These are phyloP conservation scores for Trissolcus brochymenae DNA, from an alignment of 2,888 invertebrate species.

Conservation along the genomic window DNA sequence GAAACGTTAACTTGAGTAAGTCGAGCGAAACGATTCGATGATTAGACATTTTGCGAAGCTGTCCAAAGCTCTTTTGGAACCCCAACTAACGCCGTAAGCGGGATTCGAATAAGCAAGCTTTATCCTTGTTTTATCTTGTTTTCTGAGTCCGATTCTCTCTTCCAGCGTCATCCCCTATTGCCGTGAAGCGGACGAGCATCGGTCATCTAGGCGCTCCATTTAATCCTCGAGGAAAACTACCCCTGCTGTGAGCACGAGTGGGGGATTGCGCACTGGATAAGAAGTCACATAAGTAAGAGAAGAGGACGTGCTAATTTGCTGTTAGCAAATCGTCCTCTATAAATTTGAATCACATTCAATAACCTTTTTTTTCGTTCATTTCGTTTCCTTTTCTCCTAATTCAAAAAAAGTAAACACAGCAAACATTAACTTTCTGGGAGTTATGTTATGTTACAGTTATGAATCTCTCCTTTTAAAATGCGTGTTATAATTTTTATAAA, in stretches of 20 bases:
- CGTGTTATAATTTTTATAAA: too few species aligned
- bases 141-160: constrained; percentile 63
- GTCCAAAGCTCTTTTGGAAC: constrained; percentile 60
- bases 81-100: constrained; percentile 56
- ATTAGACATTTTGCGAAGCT: constrained; percentile 62
- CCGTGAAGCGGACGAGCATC: constrained; percentile 67
- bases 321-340: constrained; percentile 66
- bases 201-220: constrained; percentile 76
- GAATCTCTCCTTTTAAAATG: too few species aligned
- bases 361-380: background rate
- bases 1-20: constrained; percentile 50
- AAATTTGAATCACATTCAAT: constrained; percentile 7
- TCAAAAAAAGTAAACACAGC: too few species aligned
- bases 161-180: constrained; percentile 56
- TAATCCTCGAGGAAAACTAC: constrained; percentile 73
- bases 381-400: background rate
- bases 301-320: constrained; percentile 72
- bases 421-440: too few species aligned
- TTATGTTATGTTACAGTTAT: too few species aligned
- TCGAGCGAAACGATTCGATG: constrained; percentile 63
- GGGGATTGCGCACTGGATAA: constrained; percentile 71
- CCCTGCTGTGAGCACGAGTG: constrained; percentile 67
- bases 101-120: constrained; percentile 63
- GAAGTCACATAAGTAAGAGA: constrained; percentile 56
- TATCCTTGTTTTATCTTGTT: constrained; percentile 75